Base-by-base conservation (phyloP, 2,888 invertebrate genomes). In the Plagiodera versicolora region DNA sequence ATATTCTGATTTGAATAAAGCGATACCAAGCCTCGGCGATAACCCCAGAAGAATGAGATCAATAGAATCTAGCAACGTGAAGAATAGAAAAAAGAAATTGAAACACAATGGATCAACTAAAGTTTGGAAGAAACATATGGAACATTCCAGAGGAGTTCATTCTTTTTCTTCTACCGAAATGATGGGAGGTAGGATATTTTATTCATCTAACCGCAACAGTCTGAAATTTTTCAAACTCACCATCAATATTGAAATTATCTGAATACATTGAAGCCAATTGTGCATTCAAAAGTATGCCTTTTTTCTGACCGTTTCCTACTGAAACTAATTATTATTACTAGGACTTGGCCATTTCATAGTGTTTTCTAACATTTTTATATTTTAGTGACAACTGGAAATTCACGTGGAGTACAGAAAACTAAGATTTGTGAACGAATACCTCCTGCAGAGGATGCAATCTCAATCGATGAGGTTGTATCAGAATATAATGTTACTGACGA, bases 121-220 rank as follows among this genome's bases (percentile, higher is more conserved):
- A 39, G 14, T 39, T 39, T 56, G 56, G 56, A 49, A 18, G 18
- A 20, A 48, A 14, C 49, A 48, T 28, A 20, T 14, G 10, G 39
- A 56, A 16, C 56, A 39, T 14, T 6, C 3, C 14, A 39, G 11
- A 14, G 14, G 14, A 4, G 14, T 14, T 14, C 8, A 39, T 3
- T 20, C 24, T 35, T 39, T 10, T 11, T 32, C n/a, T 39, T 14
- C 39, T n/a, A 39, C 39, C 3, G 39, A 39, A 32, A 32, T 11
- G 39, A 1, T 14, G 39, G 14, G 6, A 39, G 39, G 39, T 39
- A 11, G 14, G 39, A 14, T n/a, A 2, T 30, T 4, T 14, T 10
- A n/a, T n/a, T n/a, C n/a, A n/a, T n/a, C n/a, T n/a, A n/a, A n/a
- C n/a, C n/a, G n/a, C n/a, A n/a, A n/a, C n/a, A n/a, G n/a, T n/a